Evolutionary conservation across 2,113 vertebrate genomes (phyloP).

Genomic region (Noturus placidus): DNA sequence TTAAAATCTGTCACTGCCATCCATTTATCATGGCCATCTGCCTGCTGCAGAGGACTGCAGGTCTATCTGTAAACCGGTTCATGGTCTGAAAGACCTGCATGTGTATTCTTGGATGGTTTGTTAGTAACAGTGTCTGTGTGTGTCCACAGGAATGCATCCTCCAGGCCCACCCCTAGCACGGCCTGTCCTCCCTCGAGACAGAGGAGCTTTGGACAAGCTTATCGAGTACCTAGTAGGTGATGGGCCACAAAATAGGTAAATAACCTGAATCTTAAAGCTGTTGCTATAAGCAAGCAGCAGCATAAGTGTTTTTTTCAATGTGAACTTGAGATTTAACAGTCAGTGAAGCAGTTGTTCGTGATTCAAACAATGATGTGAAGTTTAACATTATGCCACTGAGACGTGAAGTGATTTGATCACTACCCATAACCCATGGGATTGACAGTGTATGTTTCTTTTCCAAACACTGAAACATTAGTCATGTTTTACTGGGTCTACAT

Average conservation of each 20-base stretch:
- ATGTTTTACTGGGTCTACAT: neutral
- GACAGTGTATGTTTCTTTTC: neutral
- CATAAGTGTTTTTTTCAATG: neutral
- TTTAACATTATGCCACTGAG: neutral
- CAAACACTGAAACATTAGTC: neutral
- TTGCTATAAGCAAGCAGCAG: neutral
- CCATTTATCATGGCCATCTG: constrained; percentile 60
- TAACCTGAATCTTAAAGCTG: neutral
- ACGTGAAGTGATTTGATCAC: neutral
- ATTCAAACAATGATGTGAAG: neutral
- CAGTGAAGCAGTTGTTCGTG: neutral
- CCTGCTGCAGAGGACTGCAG: constrained; percentile 44
- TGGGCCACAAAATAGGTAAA: constrained; percentile 95
- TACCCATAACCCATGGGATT: neutral
- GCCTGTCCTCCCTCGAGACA: constrained; percentile 88
- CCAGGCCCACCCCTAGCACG: constrained; percentile 94
- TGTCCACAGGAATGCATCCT: constrained; percentile 86
- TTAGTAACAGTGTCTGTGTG: constrained; percentile 48
- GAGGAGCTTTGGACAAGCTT: constrained; percentile 89
- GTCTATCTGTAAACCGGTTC: constrained; percentile 10
- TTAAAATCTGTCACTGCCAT: constrained; percentile 66
- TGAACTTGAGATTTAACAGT: neutral
- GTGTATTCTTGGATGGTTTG: constrained; percentile 5
- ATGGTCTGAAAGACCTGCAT: neutral
- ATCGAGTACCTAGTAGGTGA: constrained; percentile 97